phyloP scores from a whole-genome alignment of 2,797 vertebrate species.

The Rhincodon typus region DNA sequence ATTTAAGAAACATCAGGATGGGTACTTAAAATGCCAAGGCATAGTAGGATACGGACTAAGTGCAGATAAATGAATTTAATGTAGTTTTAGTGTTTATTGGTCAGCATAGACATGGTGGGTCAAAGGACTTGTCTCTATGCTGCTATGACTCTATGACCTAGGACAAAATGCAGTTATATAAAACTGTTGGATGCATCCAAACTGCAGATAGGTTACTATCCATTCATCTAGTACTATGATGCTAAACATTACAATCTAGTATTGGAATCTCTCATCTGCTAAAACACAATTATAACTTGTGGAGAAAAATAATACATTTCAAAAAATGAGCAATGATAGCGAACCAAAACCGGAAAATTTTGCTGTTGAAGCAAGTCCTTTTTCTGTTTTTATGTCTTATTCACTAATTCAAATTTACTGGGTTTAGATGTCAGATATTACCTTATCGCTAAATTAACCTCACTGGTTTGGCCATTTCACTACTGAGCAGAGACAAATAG shows the following conservation, averaged over 20 bases:
- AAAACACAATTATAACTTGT: background rate
- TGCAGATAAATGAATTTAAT: too few species aligned
- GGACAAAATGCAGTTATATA: background rate
- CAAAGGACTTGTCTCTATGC: too few species aligned
- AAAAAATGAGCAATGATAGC: background rate
- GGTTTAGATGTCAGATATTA: background rate
- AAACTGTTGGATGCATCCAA: background rate
- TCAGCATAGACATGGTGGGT: too few species aligned
- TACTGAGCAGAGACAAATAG: too few species aligned
- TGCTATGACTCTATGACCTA: background rate
- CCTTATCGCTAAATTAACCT: too few species aligned
- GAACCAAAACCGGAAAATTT: background rate
- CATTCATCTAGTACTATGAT: background rate
- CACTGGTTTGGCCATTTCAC: too few species aligned
- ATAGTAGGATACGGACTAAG: too few species aligned
- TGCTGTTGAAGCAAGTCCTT: background rate
- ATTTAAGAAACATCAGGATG: too few species aligned
- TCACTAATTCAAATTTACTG: background rate
- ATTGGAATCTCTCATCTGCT: background rate
- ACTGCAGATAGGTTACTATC: background rate
- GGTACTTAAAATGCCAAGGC: too few species aligned
- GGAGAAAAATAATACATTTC: background rate
- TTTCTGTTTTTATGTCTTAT: background rate
- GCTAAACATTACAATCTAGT: background rate
- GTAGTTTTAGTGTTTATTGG: too few species aligned